These are phyloP conservation scores for Polyploca ridens DNA, from an alignment of 2,888 invertebrate genomes.

Conservation along the genomic window DNA sequence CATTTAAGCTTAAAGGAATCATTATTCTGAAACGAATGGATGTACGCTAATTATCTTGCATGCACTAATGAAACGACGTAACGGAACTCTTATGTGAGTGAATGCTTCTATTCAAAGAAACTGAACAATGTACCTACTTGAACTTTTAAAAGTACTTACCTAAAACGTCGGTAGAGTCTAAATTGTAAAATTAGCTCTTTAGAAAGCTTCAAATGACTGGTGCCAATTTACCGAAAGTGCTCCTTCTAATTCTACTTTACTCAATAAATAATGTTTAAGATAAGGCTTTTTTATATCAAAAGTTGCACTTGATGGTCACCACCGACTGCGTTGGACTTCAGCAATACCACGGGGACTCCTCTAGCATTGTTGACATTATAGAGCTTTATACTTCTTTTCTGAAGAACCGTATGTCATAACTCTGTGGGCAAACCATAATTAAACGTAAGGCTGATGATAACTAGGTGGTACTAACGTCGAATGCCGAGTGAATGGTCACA, in stretches of 20 bases:
- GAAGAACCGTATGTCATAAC: too few relatives aligned
- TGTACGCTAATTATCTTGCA: conserved; percentile 54
- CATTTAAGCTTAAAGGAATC: conserved; percentile 51
- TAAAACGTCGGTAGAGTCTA: not conserved
- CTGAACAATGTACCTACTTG: not conserved
- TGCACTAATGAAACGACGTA: conserved; percentile 49
- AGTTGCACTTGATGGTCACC: too few relatives aligned
- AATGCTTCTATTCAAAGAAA: conserved; percentile 30
- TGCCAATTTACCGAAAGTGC: not conserved
- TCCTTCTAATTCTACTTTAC: not conserved
- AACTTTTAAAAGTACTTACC: conserved; percentile 5
- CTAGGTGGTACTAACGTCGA: too few relatives aligned
- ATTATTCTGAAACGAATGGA: conserved; percentile 48
- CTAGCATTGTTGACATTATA: not conserved
- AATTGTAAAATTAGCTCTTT: conserved; percentile 3
- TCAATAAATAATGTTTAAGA: not conserved
- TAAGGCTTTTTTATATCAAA: not conserved
- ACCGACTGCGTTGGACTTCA: not conserved
- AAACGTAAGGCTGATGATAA: too few relatives aligned
- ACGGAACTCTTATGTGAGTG: conserved; percentile 35
- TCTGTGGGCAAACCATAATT: too few relatives aligned
- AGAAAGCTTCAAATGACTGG: not conserved
- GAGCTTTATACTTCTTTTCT: too few relatives aligned
- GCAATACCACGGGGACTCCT: too few relatives aligned
- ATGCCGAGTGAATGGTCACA: too few relatives aligned